These are phyloP conservation scores for Lagocephalus sceleratus DNA, from an alignment of 2,797 vertebrate genomes.

Conservation along the genomic window DNA sequence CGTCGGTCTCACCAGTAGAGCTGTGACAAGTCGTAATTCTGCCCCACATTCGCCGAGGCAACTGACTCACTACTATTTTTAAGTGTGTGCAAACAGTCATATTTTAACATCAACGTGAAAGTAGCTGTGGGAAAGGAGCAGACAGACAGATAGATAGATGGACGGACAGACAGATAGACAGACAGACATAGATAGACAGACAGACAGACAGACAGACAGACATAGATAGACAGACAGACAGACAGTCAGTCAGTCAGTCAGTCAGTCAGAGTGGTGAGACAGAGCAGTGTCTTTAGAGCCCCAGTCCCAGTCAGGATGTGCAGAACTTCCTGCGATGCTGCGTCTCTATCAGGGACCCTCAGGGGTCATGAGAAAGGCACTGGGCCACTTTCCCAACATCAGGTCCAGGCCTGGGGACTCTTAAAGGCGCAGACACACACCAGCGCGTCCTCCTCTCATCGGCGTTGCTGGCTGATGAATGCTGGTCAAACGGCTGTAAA, in stretches of 20 bases:
- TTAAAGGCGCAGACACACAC: constrained; percentile 63
- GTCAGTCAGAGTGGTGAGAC: too few species aligned
- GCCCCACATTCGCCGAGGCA: constrained; percentile 50
- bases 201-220: background rate
- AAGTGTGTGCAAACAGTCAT: constrained; percentile 36
- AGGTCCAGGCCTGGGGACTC: constrained; percentile 49
- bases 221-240: background rate
- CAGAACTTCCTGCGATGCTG: constrained; percentile 38
- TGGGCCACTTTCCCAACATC: constrained; percentile 84
- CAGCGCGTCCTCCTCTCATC: constrained; percentile 8
- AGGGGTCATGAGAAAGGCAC: constrained; percentile 90
- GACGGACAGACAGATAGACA: too few species aligned
- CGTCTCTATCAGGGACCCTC: constrained; percentile 49
- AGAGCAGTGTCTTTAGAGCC: too few species aligned
- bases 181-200: background rate
- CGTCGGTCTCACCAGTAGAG: constrained; percentile 19
- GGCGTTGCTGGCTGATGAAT: constrained; percentile 21
- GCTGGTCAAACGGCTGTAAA: constrained; percentile 11
- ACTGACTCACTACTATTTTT: constrained; percentile 51
- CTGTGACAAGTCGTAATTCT: constrained; percentile 33
- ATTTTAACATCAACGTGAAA: constrained; percentile 24
- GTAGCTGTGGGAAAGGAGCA: constrained; percentile 23
- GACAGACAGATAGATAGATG: too few species aligned
- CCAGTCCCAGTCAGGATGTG: constrained; percentile 10
- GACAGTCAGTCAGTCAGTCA: too few species aligned